Percentiles rank a stretch among this genome's conserved stretches.
These are phyloP conservation scores for Zosterops lateralis DNA, from an alignment of 2,113 vertebrate species.

Conservation along the genomic window DNA sequence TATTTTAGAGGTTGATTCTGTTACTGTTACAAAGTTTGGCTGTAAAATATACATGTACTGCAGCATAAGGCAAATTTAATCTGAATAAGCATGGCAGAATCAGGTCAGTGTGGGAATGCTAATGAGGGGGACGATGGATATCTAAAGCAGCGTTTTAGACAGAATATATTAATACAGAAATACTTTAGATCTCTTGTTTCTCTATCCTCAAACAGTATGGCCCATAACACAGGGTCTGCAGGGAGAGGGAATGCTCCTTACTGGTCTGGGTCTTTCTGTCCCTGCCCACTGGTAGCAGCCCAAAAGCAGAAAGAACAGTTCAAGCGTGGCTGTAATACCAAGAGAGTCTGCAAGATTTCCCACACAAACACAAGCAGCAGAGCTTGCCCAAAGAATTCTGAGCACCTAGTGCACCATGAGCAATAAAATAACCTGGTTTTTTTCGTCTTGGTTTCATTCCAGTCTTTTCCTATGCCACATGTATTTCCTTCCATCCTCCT, in stretches of 20 bases:
- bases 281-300: neutral
- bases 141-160: neutral
- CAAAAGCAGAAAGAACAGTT: neutral
- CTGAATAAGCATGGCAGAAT: conserved; percentile 38
- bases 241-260: neutral
- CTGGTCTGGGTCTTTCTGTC: neutral
- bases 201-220: neutral
- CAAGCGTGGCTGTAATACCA: neutral
- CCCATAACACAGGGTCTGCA: neutral
- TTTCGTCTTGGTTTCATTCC: neutral
- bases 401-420: neutral
- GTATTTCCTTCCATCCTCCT: neutral
- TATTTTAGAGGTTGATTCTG: neutral
- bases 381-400: neutral
- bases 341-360: neutral
- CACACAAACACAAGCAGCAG: neutral
- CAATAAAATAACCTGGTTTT: neutral
- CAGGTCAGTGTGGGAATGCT: conserved; percentile 2
- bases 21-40: neutral
- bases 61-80: conserved; percentile 17
- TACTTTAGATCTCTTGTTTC: neutral
- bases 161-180: neutral
- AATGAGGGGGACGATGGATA: neutral
- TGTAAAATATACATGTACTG: conserved; percentile 2
- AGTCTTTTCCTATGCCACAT: neutral